Evolutionary conservation across 2,888 invertebrate species (phyloP), one percentile per base, ranked within the genome.

Genomic region (Aphodius sticticus): DNA sequence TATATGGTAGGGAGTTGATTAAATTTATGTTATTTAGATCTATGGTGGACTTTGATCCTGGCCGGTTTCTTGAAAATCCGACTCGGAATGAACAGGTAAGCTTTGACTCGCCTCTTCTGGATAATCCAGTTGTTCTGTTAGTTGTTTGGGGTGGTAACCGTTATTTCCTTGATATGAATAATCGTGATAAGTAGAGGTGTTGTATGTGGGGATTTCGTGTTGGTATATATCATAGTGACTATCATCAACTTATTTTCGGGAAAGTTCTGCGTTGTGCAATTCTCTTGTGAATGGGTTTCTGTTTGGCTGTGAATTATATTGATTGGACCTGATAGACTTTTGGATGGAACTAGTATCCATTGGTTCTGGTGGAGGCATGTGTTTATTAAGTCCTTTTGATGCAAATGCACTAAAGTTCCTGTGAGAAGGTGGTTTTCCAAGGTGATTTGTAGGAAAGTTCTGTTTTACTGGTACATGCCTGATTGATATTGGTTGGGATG

Each of bases 1-100:
- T 77, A 16, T 77, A 69, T 6, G 77, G 77, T 70, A 77, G 15
- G 6, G 77, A 77, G 16, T 77, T 69, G 14, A 69, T 77, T 69
- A 69, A 14, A 36, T 77, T 77, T 5, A 71, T 15, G 16, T 71
- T 71, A 35, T 14, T 71, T 4, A 71, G 71, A 15, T 71, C 16
- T 15, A 71, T 15, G 7, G 6, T 71, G 5, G 5, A 35, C 26
- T 16, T 70, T 69, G 69, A 69, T 2, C 26, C 2, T 2, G 2
- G 26, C 3, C 26, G 26, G 26, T 3, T 26, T 26, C 26, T 26
- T 26, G 26, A 26, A 26, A 26, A 26, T 26, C 26, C 26, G 26
- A 26, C 26, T 26, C 26, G 26, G 26, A 26, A 26, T 26, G 26
- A 26, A 26, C 3, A 2, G 26, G 26, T 26, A 26, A 26, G 3